Evolutionary conservation across 2,113 vertebrate genomes (phyloP), one percentile per base, ranked within the genome.

Genomic region (Sardina pilchardus): DNA sequence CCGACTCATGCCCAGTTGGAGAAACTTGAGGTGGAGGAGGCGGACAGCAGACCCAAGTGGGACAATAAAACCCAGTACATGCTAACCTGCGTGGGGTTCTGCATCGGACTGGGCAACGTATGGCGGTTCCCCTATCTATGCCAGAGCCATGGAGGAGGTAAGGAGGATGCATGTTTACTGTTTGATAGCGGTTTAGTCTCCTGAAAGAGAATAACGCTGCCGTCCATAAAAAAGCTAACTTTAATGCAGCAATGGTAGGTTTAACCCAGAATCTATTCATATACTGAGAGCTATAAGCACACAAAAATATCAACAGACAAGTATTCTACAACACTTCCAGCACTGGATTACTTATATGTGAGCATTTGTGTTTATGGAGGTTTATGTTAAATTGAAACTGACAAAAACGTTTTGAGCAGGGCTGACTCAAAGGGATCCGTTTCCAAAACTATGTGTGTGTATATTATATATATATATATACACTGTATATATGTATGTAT

Each of bases 121-220:
- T 99, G 98, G 98, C 94, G 98, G 67, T 99, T 99, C 91, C 98
- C 98, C 0, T 99, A 99, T 91, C 94, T 99, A 85, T 99, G 98
- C 88, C 98, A 99, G 92, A 99, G 97, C 90, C 98, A 99, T 0
- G 98, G 98, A 90, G 98, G 98, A 98, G 98, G 98, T 99, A 95
- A 78, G 71, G 63, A 30, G 26, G n/a, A 71, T 71, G n/a, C 26
- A 34, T 71, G 8, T 26, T 34, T 14, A 63, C 56, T 67, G 26
- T 67, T 67, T 67, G n/a, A 26, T 3, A 26, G n/a, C 63, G 7
- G 26, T 30, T 67, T 17, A 78, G 30, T 78, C 2, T 78, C 26
- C 30, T 67, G n/a, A 26, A 67, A 26, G 63, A 67, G 1, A 17
- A 19, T n/a, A 30, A 30, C 2, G 63, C 30, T 1, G 30, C 3